These are phyloP conservation scores for Itoplectis maculator DNA, from an alignment of 2,888 invertebrate species.

Conservation along the genomic window DNA sequence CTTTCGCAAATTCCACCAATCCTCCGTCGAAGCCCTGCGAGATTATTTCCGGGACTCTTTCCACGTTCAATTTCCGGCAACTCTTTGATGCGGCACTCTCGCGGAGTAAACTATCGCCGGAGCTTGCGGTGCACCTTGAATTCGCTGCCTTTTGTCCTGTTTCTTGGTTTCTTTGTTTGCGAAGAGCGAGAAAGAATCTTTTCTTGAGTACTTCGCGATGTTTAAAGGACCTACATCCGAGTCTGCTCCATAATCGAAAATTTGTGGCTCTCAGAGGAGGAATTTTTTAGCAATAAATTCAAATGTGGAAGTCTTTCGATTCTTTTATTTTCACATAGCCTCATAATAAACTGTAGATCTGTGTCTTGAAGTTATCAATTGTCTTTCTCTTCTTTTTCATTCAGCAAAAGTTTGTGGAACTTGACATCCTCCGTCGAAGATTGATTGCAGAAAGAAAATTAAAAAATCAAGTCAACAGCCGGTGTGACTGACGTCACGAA, in stretches of 20 bases:
- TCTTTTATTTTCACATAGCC: not conserved
- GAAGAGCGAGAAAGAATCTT: not conserved
- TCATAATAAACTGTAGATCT: not conserved
- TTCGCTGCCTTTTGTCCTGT: slow-evolving; percentile 11
- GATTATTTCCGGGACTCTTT: slow-evolving; percentile 25
- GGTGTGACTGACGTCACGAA: slow-evolving; percentile 68
- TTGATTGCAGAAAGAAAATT: not conserved
- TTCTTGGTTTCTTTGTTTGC: not conserved
- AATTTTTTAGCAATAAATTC: not conserved
- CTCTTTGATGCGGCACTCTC: slow-evolving; percentile 40
- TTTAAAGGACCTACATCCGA: slow-evolving; percentile 5
- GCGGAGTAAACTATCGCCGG: slow-evolving; percentile 22
- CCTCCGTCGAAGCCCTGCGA: not conserved
- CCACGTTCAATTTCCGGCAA: slow-evolving; percentile 22
- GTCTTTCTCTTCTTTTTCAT: not conserved
- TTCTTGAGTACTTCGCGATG: not conserved
- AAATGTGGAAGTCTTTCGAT: no score
- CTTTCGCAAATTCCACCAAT: slow-evolving; percentile 21
- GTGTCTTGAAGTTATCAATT: not conserved
- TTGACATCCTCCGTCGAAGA: not conserved
- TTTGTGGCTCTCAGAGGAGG: not conserved
- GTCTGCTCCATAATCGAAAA: not conserved
- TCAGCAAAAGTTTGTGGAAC: not conserved
- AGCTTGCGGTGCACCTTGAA: slow-evolving; percentile 38
- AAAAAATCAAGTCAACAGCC: slow-evolving; percentile 16